A percentile compares a stretch with the other conserved stretches of the same genome.
These are phyloP conservation scores for cat (Felis catus) DNA, from an alignment of 2,113 vertebrate species.

Conservation along the genomic window F.catus_Fca126_mat1.0 CM031423.1:41484501-41485000, in stretches of 20 bases:
- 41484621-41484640: too few relatives aligned
- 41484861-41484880: not conserved
- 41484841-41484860: conserved; percentile 5
- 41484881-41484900: not conserved
- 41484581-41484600: too few relatives aligned
- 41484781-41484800: not conserved
- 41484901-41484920: not conserved
- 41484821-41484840: not conserved
- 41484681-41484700: too few relatives aligned
- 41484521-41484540: too few relatives aligned
- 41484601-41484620: too few relatives aligned
- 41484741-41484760: not conserved
- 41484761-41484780: not conserved
- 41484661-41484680: too few relatives aligned
- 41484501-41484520: too few relatives aligned
- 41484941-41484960: not conserved
- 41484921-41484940: not conserved
- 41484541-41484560: too few relatives aligned
- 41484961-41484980: not conserved
- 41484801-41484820: not conserved
- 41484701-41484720: too few relatives aligned
- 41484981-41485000: not conserved
- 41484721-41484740: not conserved
- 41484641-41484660: too few relatives aligned
- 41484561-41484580: too few relatives aligned